Percentiles rank a stretch among this genome's conserved stretches.
Evolutionary conservation across 2,888 invertebrate species (phyloP).

Genomic region (Orthonevra nobilis): DNA sequence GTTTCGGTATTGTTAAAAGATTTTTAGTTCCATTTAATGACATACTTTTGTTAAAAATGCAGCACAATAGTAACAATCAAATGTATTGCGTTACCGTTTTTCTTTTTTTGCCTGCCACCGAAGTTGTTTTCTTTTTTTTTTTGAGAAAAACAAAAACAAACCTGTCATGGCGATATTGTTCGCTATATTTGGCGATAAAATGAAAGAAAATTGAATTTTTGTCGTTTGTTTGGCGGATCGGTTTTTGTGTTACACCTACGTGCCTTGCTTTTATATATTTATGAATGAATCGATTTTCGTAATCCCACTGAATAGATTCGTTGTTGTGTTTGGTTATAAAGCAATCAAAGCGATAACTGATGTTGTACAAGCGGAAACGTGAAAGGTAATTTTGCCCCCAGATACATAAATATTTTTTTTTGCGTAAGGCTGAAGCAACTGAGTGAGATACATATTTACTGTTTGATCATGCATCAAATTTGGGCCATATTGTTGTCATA

Average conservation of each 20-base stretch:
- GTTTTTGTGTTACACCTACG: constrained; percentile 32
- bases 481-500: too few species aligned
- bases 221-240: constrained; percentile 17
- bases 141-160: neutral
- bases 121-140: too few species aligned
- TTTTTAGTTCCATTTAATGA: too few species aligned
- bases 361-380: neutral
- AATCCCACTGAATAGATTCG: too few species aligned
- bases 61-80: too few species aligned
- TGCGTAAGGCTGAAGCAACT: too few species aligned
- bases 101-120: too few species aligned
- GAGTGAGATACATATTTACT: too few species aligned
- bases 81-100: too few species aligned
- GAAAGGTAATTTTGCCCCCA: neutral
- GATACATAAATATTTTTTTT: neutral
- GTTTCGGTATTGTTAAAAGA: too few species aligned
- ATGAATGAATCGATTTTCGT: neutral
- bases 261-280: neutral
- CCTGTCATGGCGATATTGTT: constrained; percentile 30
- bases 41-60: too few species aligned
- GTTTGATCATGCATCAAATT: too few species aligned
- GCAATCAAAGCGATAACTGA: constrained; percentile 4
- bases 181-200: constrained; percentile 30
- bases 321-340: neutral
- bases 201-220: constrained; percentile 20